phyloP scores from a whole-genome alignment of 2,888 invertebrate genomes.

The Amblyjoppa proteus region DNA sequence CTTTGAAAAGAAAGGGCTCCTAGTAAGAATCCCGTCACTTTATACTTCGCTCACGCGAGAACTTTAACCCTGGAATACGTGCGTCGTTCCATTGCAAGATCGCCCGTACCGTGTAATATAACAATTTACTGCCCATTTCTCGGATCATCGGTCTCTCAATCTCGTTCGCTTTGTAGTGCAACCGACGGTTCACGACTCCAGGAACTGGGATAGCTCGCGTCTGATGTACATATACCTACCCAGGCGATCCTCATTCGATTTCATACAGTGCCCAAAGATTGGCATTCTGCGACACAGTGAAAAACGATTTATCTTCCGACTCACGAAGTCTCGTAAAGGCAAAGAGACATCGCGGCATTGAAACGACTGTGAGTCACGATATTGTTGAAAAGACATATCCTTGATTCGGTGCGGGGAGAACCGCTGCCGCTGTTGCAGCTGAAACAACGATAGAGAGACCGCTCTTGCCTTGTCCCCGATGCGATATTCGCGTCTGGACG shows the following conservation, averaged over 20 bases:
- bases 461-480: conserved; percentile 51
- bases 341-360: conserved; percentile 29
- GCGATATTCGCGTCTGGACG: conserved; percentile 29
- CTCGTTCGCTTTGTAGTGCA: conserved; percentile 1
- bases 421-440: conserved; percentile 14
- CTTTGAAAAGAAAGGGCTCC: neutral
- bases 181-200: neutral
- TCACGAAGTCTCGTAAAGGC: conserved; percentile 29
- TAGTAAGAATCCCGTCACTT: conserved; percentile 1
- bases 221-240: neutral
- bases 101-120: neutral
- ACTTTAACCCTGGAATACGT: neutral
- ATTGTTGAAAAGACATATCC: conserved; percentile 51
- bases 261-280: neutral
- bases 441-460: conserved; percentile 43
- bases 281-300: neutral
- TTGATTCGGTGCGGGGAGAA: conserved; percentile 43
- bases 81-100: neutral
- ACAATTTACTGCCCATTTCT: conserved; percentile 31
- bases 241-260: conserved; percentile 1
- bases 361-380: conserved; percentile 50
- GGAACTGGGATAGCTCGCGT: conserved; percentile 8
- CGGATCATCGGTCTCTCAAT: conserved; percentile 37
- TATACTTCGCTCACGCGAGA: conserved; percentile 20
- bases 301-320: conserved; percentile 29